Evolutionary conservation across 2,113 vertebrate genomes (phyloP), one percentile per base, ranked within the genome.

Genomic region (Corythaeola cristata): DNA sequence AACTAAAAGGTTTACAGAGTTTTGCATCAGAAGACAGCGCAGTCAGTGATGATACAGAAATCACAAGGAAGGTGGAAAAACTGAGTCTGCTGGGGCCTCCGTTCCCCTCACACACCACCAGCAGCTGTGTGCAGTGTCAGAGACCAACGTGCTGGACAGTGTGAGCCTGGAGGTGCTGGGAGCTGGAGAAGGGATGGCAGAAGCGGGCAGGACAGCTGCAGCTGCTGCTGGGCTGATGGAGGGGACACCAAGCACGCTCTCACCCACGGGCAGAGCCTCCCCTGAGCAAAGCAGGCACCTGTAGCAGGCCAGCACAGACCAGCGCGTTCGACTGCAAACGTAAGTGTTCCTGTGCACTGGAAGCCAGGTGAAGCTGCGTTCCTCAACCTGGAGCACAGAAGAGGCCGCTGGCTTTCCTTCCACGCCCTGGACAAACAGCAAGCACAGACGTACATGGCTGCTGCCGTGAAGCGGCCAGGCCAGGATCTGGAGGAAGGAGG

Each of bases 241-340:
- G 49, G 26, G 30, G 37, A 41, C 39, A 21, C 17, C 49, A 18
- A 18, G 23, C 2, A 0, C 1, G 1, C 35, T n/a, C 52, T 39
- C 67, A 21, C 26, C 56, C 56, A 41, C 0, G 4, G 60, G 14
- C 30, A 24, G 21, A 74, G 55, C 24, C 21, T 33, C 8, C 18
- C n/a, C 53, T 8, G 6, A 49, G 53, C 1, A 0, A 60, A 52
- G 47, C 6, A 16, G 33, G 55, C 45, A 52, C 28, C 62, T 37
- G 52, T 1, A 3, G 56, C 59, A 16, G 32, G 39, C 62, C 8
- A 80, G 39, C 37, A 49, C 9, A 17, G 30, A 14, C 47, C 18
- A 32, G 32, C 0, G 0, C 0, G 0, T 19, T 45, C 35, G 2
- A 9, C 24, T 24, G n/a, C 68, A 66, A 53, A 56, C 16, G 0